Evolutionary conservation across 2,797 vertebrate species (phyloP), one percentile per base, ranked within the genome.

Genomic region (Ptychadena robeensis): DNA sequence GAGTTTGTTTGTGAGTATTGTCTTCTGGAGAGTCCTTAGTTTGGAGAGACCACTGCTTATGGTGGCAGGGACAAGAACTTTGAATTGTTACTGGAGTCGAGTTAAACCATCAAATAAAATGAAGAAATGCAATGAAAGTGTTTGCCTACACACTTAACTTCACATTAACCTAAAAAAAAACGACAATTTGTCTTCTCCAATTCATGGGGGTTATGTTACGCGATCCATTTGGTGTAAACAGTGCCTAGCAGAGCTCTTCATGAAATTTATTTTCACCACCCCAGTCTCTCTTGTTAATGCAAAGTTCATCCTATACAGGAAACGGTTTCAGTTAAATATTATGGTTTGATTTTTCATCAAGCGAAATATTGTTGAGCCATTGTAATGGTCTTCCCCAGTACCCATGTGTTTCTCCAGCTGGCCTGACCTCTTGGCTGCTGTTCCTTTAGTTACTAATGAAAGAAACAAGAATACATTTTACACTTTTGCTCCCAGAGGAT

Each of bases 391-490:
- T 61, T 25, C 59, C 59, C 59, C 25, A 28, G 4, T 27, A 25
- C 4, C 59, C n/a, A 61, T 28, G n/a, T 25, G 8, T 61, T 61
- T 25, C 59, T 15, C n/a, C 15, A 3, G 25, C 75, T 25, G 31
- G 2, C 25, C 44, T 25, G 31, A 65, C 32, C 38, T 44, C 32
- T 78, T 67, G 12, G 63, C 76, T 59, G 40, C 40, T 66, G 37
- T 77, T 61, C 37, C 63, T 79, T 68, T 31, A 78, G 40, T 27
- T 79, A 57, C 31, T 79, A 79, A 79, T 59, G 44, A 68, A 79
- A 79, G 76, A 44, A 79, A 68, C 66, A 57, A 68, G 67, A 79
- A 79, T 79, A 68, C 76, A 68, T 79, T 79, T 79, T 68, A 79
- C 76, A 57, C 76, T 79, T 68, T 79, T 69, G 69, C 76, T 79